phyloP scores from a whole-genome alignment of 2,888 invertebrate species.

The Ommatoiulus sabulosus region DNA sequence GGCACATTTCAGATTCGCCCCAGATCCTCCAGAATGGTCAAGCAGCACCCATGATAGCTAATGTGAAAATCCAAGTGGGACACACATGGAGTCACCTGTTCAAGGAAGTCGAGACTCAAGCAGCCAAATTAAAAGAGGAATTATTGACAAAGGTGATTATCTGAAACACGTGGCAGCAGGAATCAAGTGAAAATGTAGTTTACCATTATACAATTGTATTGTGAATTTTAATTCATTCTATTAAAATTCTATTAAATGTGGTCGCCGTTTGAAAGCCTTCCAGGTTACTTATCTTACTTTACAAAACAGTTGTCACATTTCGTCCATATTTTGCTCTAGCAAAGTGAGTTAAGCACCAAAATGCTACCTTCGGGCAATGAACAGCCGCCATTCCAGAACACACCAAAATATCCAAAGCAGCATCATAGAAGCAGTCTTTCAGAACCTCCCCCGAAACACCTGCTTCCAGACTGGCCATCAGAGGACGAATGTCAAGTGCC shows the following conservation, averaged over 20 bases:
- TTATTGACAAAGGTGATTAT: neutral
- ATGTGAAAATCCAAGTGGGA: slow-evolving; percentile 54
- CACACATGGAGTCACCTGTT: slow-evolving; percentile 53
- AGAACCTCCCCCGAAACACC: slow-evolving; percentile 72
- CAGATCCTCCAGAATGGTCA: slow-evolving; percentile 7
- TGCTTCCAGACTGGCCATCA: slow-evolving; percentile 71
- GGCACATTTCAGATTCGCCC: neutral
- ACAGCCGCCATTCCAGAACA: slow-evolving; percentile 62
- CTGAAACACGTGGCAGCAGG: neutral
- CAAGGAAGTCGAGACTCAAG: slow-evolving; percentile 55
- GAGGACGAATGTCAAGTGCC: slow-evolving; percentile 66
- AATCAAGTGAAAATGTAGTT: no score
- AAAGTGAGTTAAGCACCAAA: slow-evolving; percentile 41
- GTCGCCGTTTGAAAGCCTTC: no score
- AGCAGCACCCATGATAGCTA: slow-evolving; percentile 38
- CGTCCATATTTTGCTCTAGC: neutral
- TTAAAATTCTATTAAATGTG: no score
- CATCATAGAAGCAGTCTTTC: slow-evolving; percentile 68
- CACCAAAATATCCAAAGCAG: slow-evolving; percentile 57
- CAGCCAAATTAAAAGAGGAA: slow-evolving; percentile 53
- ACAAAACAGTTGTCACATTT: no score
- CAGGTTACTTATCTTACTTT: no score
- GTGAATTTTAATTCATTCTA: no score
- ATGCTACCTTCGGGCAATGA: slow-evolving; percentile 28
- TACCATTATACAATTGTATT: no score